Conservation (phyloP, 2,888 invertebrate species). For the Clepsis dumicolana region DNA sequence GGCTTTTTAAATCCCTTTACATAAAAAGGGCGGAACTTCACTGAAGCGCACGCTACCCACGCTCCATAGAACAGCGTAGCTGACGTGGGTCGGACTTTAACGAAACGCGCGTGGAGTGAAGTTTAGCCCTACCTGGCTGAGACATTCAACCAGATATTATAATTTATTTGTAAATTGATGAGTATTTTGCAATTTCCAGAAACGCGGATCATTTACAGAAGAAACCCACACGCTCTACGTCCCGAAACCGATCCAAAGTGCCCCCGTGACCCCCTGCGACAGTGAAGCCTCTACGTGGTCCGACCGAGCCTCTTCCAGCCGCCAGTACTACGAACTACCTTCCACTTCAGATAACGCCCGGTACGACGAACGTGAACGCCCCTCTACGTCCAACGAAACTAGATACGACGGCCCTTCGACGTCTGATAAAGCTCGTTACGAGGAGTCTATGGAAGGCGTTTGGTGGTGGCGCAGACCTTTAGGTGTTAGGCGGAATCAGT, state of each 20-base stretch:
- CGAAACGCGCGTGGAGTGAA: no score
- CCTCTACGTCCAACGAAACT: constrained; percentile 41
- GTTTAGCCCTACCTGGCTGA: not conserved
- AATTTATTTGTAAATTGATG: not conserved
- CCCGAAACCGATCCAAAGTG: constrained; percentile 74
- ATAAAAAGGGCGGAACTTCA: no score
- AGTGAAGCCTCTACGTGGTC: constrained; percentile 75
- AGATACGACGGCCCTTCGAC: constrained; percentile 55
- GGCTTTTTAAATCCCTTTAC: no score
- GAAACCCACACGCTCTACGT: constrained; percentile 62
- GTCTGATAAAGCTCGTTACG: constrained; percentile 63
- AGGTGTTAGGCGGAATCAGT: constrained; percentile 66
- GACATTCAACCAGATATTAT: not conserved
- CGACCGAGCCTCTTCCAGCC: constrained; percentile 60
- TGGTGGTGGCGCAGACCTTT: constrained; percentile 70
- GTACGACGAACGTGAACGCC: constrained; percentile 47
- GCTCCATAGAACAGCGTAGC: no score
- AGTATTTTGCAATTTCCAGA: constrained; percentile 60
- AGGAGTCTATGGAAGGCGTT: constrained; percentile 61
- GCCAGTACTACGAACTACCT: constrained; percentile 47
- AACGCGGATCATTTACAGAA: constrained; percentile 76
- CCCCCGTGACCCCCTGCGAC: constrained; percentile 81
- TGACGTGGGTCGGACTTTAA: no score
- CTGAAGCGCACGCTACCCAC: no score
- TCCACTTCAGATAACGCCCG: constrained; percentile 49